phyloP scores from a whole-genome alignment of 2,113 vertebrate genomes.

The Andinoacara biseriatus region DNA sequence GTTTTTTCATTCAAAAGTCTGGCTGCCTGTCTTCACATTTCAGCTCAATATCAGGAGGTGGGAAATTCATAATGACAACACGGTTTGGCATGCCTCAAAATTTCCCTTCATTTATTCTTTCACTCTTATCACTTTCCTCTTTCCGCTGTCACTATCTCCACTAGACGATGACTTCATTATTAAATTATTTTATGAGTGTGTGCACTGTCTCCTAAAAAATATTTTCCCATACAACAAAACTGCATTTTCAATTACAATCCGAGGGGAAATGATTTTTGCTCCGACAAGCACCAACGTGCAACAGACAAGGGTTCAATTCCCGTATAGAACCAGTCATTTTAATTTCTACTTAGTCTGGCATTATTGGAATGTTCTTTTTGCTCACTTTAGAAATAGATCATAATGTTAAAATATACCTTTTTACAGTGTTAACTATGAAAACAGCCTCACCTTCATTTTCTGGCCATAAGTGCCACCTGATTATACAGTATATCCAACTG shows the following conservation, averaged over 20 bases:
- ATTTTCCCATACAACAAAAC: neutral
- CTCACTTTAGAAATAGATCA: neutral
- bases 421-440: neutral
- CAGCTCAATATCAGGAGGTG: neutral
- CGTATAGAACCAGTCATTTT: neutral
- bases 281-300: neutral
- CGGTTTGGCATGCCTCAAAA: neutral
- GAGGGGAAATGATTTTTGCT: neutral
- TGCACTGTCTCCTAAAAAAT: neutral
- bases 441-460: neutral
- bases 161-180: slow-evolving; percentile 24
- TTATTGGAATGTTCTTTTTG: neutral
- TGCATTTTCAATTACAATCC: neutral
- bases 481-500: neutral
- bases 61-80: slow-evolving; percentile 7
- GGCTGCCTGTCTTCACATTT: slow-evolving; percentile 8
- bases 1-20: neutral
- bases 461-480: neutral
- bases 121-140: slow-evolving; percentile 7
- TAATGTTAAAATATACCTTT: neutral
- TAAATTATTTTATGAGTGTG: slow-evolving; percentile 24
- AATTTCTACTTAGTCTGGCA: neutral
- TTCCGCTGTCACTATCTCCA: slow-evolving; percentile 1
- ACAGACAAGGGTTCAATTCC: neutral
- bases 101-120: slow-evolving; percentile 1